A percentile compares a stretch with the other conserved stretches of the same genome.
phyloP scores from a whole-genome alignment of 2,888 invertebrate species.

The Sylvicola cinctus region DNA sequence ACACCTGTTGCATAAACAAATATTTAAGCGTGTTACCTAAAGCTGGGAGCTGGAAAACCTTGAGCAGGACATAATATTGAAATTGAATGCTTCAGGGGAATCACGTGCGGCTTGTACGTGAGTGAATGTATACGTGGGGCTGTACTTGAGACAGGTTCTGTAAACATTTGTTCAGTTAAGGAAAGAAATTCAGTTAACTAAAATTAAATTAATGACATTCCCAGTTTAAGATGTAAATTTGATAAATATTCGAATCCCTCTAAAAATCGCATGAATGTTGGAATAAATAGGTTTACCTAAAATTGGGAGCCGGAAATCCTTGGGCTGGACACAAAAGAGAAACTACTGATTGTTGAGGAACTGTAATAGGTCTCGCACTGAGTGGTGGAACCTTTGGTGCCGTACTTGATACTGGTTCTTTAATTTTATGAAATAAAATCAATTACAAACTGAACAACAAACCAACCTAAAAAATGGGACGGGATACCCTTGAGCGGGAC shows the following conservation, averaged over 20 bases:
- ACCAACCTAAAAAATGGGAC: conserved; percentile 31
- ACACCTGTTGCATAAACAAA: too few species aligned
- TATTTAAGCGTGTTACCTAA: conserved; percentile 31
- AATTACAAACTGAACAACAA: conserved; percentile 6
- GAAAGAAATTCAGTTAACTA: too few species aligned
- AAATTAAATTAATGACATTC: too few species aligned
- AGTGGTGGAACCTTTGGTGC: conserved; percentile 31
- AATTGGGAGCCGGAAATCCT: conserved; percentile 51
- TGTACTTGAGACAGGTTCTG: conserved; percentile 36
- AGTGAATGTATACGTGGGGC: conserved; percentile 32
- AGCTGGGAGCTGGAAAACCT: conserved; percentile 43
- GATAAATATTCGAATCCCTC: too few species aligned
- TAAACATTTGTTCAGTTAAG: too few species aligned
- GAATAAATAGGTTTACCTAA: conserved; percentile 34
- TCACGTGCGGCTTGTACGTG: neutral
- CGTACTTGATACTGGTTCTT: conserved; percentile 30
- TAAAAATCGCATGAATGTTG: neutral
- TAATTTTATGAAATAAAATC: neutral
- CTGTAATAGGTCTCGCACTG: conserved; percentile 21
- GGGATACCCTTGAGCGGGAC: conserved; percentile 46
- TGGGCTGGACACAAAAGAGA: conserved; percentile 55
- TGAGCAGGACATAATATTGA: conserved; percentile 45
- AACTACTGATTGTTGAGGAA: conserved; percentile 28
- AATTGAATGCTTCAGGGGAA: conserved; percentile 19
- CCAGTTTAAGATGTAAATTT: too few species aligned